Percentiles rank a stretch among this genome's conserved stretches.
These are phyloP conservation scores for Candidula unifasciata DNA, from an alignment of 2,888 invertebrate genomes.

Conservation along the genomic window DNA sequence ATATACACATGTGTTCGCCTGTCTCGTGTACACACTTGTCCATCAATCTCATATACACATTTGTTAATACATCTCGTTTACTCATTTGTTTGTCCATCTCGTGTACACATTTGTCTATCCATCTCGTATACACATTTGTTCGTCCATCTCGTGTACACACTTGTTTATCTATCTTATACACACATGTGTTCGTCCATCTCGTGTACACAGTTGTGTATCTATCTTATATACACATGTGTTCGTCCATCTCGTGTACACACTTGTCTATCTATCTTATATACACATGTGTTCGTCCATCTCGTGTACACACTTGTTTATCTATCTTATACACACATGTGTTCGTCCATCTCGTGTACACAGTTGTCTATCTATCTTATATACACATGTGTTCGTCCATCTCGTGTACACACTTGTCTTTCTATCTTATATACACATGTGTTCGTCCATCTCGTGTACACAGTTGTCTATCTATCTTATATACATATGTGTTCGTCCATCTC, in stretches of 20 bases:
- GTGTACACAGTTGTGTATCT: too few species aligned
- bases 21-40: neutral
- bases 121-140: neutral
- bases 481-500: neutral
- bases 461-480: neutral
- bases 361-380: neutral
- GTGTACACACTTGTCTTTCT: too few species aligned
- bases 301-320: neutral
- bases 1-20: neutral
- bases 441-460: neutral
- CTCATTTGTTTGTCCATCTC: neutral
- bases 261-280: too few species aligned
- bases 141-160: neutral
- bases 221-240: neutral
- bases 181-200: too few species aligned
- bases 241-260: neutral
- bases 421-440: neutral
- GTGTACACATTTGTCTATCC: neutral
- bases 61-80: neutral
- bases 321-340: neutral
- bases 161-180: too few species aligned
- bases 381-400: neutral
- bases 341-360: neutral
- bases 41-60: neutral
- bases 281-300: too few species aligned